phyloP scores from a whole-genome alignment of 1,140 invertebrate genomes.

The Scaptomyza montana region DNA sequence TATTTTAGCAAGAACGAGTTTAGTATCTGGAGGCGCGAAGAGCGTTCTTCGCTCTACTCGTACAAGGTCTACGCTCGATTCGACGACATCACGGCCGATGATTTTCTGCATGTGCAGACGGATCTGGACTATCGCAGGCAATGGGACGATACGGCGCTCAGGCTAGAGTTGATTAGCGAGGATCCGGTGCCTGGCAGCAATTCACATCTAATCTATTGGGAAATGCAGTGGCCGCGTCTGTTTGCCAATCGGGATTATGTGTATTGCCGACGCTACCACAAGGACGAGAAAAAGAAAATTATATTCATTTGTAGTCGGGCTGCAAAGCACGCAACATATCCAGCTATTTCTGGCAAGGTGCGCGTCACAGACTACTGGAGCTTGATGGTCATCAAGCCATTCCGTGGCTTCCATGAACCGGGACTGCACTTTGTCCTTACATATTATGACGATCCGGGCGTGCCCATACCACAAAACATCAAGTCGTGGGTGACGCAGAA shows the following conservation, averaged over 20 bases:
- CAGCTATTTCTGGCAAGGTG: constrained; percentile 77
- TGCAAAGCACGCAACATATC: constrained; percentile 80
- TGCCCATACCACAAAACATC: constrained; percentile 87
- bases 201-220: constrained; percentile 93
- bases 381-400: constrained; percentile 92
- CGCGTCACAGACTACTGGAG: constrained; percentile 93
- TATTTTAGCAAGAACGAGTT: constrained; percentile 92
- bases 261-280: constrained; percentile 89
- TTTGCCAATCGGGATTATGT: constrained; percentile 95
- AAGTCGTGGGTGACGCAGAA: constrained; percentile 88
- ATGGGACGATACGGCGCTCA: constrained; percentile 92
- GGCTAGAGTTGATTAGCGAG: constrained; percentile 88
- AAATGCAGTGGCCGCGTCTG: constrained; percentile 93
- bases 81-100: constrained; percentile 89
- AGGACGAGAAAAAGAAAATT: constrained; percentile 85
- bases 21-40: constrained; percentile 91
- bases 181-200: constrained; percentile 85
- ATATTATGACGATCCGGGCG: constrained; percentile 94
- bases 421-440: constrained; percentile 91
- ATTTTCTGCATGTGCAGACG: constrained; percentile 92
- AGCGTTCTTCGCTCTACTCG: constrained; percentile 88
- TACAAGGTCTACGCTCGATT: constrained; percentile 95
- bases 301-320: constrained; percentile 85
- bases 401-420: constrained; percentile 70
- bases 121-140: constrained; percentile 90